A percentile compares a stretch with the other conserved stretches of the same genome.
phyloP scores from a whole-genome alignment of 1,140 invertebrate species.

The Meteorus sp. region DNA sequence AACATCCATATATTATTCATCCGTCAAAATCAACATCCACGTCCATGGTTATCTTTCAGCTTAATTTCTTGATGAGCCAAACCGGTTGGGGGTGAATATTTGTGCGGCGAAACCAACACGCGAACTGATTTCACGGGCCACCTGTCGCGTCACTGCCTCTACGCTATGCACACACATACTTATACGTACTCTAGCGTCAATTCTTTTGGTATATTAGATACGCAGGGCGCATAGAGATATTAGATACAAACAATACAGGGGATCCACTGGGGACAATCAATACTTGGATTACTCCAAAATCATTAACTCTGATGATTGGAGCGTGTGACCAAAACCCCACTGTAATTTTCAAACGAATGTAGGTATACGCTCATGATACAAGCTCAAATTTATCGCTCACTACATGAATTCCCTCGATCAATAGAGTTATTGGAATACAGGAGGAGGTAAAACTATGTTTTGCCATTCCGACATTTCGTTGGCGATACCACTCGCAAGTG shows the following conservation, averaged over 20 bases:
- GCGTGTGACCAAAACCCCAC: not conserved
- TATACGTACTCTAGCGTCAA: constrained; percentile 34
- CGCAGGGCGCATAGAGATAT: constrained; percentile 50
- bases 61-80: constrained; percentile 53
- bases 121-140: constrained; percentile 59
- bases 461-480: too few relatives aligned
- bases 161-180: not conserved
- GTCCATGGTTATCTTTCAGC: constrained; percentile 37
- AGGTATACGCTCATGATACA: too few relatives aligned
- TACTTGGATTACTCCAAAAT: constrained; percentile 25
- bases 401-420: too few relatives aligned
- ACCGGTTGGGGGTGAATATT: constrained; percentile 40
- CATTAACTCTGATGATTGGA: constrained; percentile 7
- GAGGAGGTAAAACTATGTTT: too few relatives aligned
- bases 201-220: constrained; percentile 47
- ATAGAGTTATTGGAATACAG: too few relatives aligned
- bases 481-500: too few relatives aligned
- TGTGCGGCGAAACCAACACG: constrained; percentile 39
- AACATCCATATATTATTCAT: too few relatives aligned
- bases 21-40: constrained; percentile 11
- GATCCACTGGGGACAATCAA: constrained; percentile 19
- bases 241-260: constrained; percentile 43
- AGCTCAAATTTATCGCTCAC: too few relatives aligned
- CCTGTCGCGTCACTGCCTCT: constrained; percentile 48
- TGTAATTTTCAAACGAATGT: not conserved